Base-by-base conservation (phyloP, 1,140 invertebrate species). In the Plodia interpunctella region DNA sequence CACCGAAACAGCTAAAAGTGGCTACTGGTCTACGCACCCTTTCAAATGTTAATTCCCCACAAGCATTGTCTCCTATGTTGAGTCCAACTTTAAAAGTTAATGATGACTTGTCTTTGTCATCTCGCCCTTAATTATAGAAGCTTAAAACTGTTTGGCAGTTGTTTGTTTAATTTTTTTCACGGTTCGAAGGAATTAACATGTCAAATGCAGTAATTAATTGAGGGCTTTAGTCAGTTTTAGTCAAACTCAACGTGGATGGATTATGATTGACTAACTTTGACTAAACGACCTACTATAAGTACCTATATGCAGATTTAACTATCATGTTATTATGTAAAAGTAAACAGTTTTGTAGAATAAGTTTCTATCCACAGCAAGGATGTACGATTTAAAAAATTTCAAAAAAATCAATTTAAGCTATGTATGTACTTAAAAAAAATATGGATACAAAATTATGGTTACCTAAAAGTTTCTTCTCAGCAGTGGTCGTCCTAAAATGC, bases 21-120 rank as follows among this genome's bases (percentile, higher is more conserved):
- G 77, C 80, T 76, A 75, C 80, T 67, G 78, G 55, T 72, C 74
- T 83, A 83, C 80, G 77, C 78, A 35, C 51, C 62, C 73, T 74
- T 81, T 81, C 67, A 72, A 72, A 83, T 83, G 78, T 57, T 78
- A 81, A 83, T 80, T 63, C 66, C 28, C n/a, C 49, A 38, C 19
- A 19, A 21, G 15, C 38, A 44, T 44, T 44, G 38, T 44, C 38
- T 44, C 13, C 13, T n/a, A 44, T 44, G 13, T 15, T 17, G 8
- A 1, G 13, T 44, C 15, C 15, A 44, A 15, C 38, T 44, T 44
- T 44, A 15, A 15, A 44, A 44, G 13, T 44, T 15, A 44, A 44
- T 44, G 38, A 44, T 44, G 15, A 44, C 5, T 44, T 44, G 5
- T n/a, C 13, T 44, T 44, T 44, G 38, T 44, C 38, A 44, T 44